These are phyloP conservation scores for Heliothis virescens DNA, from an alignment of 1,140 invertebrate species.

Conservation along the genomic window DNA sequence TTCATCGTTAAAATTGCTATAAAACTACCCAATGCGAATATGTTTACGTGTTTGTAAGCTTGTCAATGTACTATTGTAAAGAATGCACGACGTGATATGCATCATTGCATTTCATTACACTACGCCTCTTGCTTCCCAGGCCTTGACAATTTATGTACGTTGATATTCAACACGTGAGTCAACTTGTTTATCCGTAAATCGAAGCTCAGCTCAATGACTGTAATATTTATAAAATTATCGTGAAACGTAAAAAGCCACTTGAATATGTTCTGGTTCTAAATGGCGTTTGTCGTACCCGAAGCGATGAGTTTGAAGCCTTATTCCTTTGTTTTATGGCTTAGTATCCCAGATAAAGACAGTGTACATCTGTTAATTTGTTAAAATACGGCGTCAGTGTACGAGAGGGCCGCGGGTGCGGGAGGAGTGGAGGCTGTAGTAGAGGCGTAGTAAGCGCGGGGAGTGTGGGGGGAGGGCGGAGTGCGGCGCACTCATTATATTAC, in stretches of 20 bases:
- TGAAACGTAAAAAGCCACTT: slow-evolving; percentile 67
- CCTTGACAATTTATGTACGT: slow-evolving; percentile 41
- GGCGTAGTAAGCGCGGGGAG: slow-evolving; percentile 70
- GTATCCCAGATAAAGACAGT: not conserved
- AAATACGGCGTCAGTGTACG: slow-evolving; percentile 58
- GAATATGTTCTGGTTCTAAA: slow-evolving; percentile 58
- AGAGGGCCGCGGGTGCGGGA: slow-evolving; percentile 55
- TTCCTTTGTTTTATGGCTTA: slow-evolving; percentile 15
- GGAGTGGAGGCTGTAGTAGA: slow-evolving; percentile 71
- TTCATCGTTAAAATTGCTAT: no score
- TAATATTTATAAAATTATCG: slow-evolving; percentile 73
- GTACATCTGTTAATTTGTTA: not conserved
- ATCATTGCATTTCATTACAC: slow-evolving; percentile 60
- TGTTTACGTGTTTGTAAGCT: no score
- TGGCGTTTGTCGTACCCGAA: not conserved
- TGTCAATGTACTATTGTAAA: slow-evolving; percentile 49
- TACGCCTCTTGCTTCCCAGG: slow-evolving; percentile 10
- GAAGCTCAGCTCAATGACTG: slow-evolving; percentile 65
- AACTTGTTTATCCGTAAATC: slow-evolving; percentile 68
- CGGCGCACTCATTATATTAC: slow-evolving; percentile 65
- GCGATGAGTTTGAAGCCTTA: not conserved
- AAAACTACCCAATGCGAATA: no score
- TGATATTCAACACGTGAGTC: slow-evolving; percentile 59
- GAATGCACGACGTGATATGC: slow-evolving; percentile 63
- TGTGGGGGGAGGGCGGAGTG: slow-evolving; percentile 41